A percentile compares a stretch with the other conserved stretches of the same genome.
Conservation (phyloP, 53 echinoderm and acorn worm species). For the Stichopus horrens region DNA sequence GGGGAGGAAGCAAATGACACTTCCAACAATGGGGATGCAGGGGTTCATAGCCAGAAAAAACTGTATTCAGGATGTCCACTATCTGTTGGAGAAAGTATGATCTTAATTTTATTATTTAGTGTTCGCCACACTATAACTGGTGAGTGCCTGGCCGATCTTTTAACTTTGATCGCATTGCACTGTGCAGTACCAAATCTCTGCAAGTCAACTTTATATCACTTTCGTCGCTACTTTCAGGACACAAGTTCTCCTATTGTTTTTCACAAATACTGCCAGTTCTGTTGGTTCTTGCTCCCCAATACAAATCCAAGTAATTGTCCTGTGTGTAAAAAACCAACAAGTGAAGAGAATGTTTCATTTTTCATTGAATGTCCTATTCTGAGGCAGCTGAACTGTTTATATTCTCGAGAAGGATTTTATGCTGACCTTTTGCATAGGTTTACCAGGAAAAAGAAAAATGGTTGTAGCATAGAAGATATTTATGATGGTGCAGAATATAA, state of each 20-base stretch:
- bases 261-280: background rate
- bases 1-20: background rate
- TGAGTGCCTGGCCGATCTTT: background rate
- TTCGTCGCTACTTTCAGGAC: background rate
- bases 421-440: background rate
- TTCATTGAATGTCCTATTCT: slow-evolving; percentile 12
- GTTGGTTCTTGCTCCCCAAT: background rate
- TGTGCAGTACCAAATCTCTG: background rate
- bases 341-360: background rate
- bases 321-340: background rate
- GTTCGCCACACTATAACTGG: background rate
- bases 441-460: background rate
- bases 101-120: background rate
- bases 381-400: background rate
- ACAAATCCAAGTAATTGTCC: background rate
- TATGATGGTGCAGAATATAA: background rate
- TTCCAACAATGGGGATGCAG: background rate
- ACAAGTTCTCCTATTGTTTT: background rate
- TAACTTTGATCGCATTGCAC: background rate
- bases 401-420: background rate
- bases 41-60: background rate
- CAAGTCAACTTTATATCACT: background rate
- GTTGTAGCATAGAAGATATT: background rate
- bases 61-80: background rate
- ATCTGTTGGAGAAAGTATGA: background rate